Conservation (phyloP, 2,113 vertebrate species). For the Pseudorectes ferrugineus region DNA sequence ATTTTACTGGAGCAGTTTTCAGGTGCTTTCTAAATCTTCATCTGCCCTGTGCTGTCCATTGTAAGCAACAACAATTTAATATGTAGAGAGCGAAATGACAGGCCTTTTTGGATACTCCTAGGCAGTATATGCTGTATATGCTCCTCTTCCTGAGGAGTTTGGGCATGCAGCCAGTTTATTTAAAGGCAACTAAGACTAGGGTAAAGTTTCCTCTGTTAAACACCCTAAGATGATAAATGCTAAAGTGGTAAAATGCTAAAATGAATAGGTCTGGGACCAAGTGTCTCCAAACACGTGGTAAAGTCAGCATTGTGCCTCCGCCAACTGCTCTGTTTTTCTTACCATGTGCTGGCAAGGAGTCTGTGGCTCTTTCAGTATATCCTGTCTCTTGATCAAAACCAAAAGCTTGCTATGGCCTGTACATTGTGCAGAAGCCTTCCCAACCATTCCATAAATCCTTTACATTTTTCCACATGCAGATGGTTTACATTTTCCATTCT, state of each 20-base stretch:
- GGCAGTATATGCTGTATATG: not conserved
- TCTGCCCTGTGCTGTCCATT: not conserved
- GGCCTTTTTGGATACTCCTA: not conserved
- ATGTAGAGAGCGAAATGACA: not conserved
- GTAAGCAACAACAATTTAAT: not conserved
- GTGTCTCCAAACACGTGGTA: not conserved
- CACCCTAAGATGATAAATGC: not conserved
- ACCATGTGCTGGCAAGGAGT: not conserved
- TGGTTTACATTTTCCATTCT: not conserved
- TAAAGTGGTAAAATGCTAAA: not conserved
- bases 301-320: not conserved
- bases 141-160: not conserved
- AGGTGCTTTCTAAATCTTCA: not conserved
- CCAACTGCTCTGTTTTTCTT: not conserved
- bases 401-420: not conserved
- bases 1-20: not conserved
- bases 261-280: not conserved
- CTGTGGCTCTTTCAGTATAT: not conserved
- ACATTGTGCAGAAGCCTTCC: not conserved
- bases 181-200: not conserved
- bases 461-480: not conserved
- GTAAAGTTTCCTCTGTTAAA: not conserved
- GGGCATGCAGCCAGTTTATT: not conserved
- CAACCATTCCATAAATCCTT: constrained; percentile 7
- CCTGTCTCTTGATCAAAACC: not conserved